Evolutionary conservation across 2,888 invertebrate genomes (phyloP), one percentile per base, ranked within the genome.

Genomic region (Pristionchus entomophagus): DNA sequence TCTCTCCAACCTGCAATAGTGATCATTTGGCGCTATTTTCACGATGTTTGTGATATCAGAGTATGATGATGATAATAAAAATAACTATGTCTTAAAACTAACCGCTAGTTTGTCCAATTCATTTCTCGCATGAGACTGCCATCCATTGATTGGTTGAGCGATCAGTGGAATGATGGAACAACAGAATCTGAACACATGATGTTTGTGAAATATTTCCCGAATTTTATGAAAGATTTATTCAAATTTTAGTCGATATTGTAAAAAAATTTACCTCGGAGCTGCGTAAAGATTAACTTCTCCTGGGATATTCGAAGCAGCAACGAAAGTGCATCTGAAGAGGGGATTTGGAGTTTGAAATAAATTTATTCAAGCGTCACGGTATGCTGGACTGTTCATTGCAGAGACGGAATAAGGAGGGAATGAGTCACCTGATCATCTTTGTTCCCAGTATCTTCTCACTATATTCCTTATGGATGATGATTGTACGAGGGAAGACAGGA

Each of bases 341-440:
- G 45, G 8, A 56, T 56, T 56, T 56, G 17, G 19, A 56, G 56
- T 56, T 56, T 56, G 56, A 5, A 56, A n/a, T n/a, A n/a, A n/a
- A 5, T 22, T 56, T 5, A 56, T 29, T 1, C 65, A 1, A 65
- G n/a, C n/a, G n/a, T n/a, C n/a, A n/a, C n/a, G n/a, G n/a, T n/a
- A n/a, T n/a, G n/a, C n/a, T n/a, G n/a, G n/a, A n/a, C n/a, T n/a
- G n/a, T n/a, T n/a, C n/a, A n/a, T n/a, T n/a, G n/a, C n/a, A n/a
- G n/a, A n/a, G n/a, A n/a, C n/a, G n/a, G n/a, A n/a, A n/a, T n/a
- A n/a, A n/a, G n/a, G n/a, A n/a, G n/a, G n/a, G n/a, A n/a, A n/a
- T n/a, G n/a, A n/a, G n/a, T n/a, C n/a, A 65, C 65, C 65, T 65
- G 65, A 17, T 35, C 65, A 65, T 65, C 35, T 65, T 65, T 14